These are phyloP conservation scores for Agonum fuliginosum DNA, from an alignment of 2,888 invertebrate genomes.

Conservation along the genomic window DNA sequence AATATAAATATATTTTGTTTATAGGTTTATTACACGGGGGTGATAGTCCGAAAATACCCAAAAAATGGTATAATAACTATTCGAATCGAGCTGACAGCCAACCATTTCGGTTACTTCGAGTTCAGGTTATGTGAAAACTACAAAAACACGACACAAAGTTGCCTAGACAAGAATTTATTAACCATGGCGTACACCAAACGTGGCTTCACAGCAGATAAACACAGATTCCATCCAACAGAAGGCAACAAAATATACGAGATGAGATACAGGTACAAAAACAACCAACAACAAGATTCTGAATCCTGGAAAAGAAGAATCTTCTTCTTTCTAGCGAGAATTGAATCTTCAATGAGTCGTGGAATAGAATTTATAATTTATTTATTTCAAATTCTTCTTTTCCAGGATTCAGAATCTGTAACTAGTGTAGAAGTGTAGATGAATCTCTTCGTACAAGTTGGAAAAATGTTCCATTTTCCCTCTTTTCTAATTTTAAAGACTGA, in stretches of 20 bases:
- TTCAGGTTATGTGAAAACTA: constrained; percentile 87
- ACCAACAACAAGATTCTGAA: no score
- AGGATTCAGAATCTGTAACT: no score
- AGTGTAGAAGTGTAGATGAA: no score
- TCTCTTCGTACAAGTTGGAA: no score
- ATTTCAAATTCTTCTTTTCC: no score
- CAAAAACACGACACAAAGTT: constrained; percentile 82
- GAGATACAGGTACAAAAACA: constrained; percentile 69
- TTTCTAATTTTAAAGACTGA: no score
- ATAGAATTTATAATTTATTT: no score
- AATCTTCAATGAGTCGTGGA: no score
- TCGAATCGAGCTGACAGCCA: constrained; percentile 90
- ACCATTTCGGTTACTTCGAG: constrained; percentile 90
- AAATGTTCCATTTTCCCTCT: no score
- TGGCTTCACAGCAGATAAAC: constrained; percentile 70
- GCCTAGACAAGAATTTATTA: constrained; percentile 84
- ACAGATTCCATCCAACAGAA: constrained; percentile 83
- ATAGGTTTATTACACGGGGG: constrained; percentile 87
- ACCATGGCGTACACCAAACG: constrained; percentile 69
- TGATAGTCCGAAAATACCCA: constrained; percentile 87
- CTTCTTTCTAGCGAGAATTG: no score
- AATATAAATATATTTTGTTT: no score
- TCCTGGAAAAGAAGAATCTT: no score
- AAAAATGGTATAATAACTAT: constrained; percentile 82
- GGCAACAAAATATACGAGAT: constrained; percentile 88